Evolutionary conservation across 2,113 vertebrate genomes (phyloP).

Genomic region (Hippocampus abdominalis): DNA sequence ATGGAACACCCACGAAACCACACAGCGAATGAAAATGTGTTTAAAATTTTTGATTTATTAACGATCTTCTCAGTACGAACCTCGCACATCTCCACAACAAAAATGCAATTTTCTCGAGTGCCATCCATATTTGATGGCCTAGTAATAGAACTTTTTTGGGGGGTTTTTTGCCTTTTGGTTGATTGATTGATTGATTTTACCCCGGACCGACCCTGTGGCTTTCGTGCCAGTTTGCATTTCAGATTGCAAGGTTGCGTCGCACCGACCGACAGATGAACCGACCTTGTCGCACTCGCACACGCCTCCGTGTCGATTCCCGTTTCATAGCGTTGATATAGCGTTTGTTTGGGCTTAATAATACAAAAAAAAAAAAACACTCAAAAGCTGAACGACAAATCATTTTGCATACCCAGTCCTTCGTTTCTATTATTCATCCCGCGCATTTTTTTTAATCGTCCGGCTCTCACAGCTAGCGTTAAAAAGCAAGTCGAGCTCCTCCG

Average conservation of each 20-base stretch:
- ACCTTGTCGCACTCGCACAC: conserved; percentile 4
- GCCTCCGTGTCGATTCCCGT: not conserved
- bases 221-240: conserved; percentile 30
- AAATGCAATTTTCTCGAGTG: conserved; percentile 61
- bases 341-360: not conserved
- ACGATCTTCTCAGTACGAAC: not conserved
- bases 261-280: conserved; percentile 1
- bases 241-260: conserved; percentile 13
- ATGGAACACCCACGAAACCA: no score
- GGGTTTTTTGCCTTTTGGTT: not conserved
- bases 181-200: conserved; percentile 29
- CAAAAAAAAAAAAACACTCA: no score
- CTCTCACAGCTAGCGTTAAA: not conserved
- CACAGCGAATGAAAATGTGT: no score
- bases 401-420: no score
- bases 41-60: not conserved
- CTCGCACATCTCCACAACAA: not conserved
- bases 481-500: not conserved
- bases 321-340: not conserved
- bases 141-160: conserved; percentile 39
- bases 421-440: no score
- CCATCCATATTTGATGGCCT: conserved; percentile 63
- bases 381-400: no score
- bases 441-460: not conserved
- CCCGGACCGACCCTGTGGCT: not conserved